Evolutionary conservation across 2,113 vertebrate species (phyloP).

Genomic region (Taurulus bubalis): DNA sequence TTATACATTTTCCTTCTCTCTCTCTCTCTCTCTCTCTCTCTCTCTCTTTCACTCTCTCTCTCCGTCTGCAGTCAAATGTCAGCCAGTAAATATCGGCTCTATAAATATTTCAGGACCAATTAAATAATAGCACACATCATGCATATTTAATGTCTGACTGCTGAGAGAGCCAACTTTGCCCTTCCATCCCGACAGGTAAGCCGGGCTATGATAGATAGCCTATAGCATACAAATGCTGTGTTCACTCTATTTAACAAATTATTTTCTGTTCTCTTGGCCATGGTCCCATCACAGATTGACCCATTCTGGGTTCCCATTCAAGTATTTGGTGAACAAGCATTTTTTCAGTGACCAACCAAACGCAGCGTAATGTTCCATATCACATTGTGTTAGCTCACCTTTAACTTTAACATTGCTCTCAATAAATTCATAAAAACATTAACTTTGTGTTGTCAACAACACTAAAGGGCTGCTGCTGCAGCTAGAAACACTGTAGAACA

Average conservation of each 20-base stretch:
- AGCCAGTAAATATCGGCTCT: constrained; percentile 72
- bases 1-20: too few species aligned
- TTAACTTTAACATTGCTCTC: constrained; percentile 14
- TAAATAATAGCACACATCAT: constrained; percentile 84
- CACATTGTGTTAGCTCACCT: not conserved
- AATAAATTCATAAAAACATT: constrained; percentile 30
- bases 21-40: constrained; percentile 18
- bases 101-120: constrained; percentile 85
- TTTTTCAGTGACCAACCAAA: not conserved
- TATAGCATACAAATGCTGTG: constrained; percentile 20
- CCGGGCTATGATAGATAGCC: constrained; percentile 6
- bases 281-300: constrained; percentile 5
- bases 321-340: not conserved
- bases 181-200: constrained; percentile 60
- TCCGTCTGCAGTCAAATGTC: constrained; percentile 77
- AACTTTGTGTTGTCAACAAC: constrained; percentile 25
- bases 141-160: constrained; percentile 80
- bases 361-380: not conserved
- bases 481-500: constrained; percentile 26
- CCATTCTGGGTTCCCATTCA: constrained; percentile 12
- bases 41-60: constrained; percentile 8
- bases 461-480: constrained; percentile 19
- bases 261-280: not conserved
- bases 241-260: constrained; percentile 10
- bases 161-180: constrained; percentile 62